Percentiles rank a stretch among this genome's conserved stretches.
Conservation (phyloP, 53 echinoderm and acorn worm genomes). For the Temnopleurus reevesii region DNA sequence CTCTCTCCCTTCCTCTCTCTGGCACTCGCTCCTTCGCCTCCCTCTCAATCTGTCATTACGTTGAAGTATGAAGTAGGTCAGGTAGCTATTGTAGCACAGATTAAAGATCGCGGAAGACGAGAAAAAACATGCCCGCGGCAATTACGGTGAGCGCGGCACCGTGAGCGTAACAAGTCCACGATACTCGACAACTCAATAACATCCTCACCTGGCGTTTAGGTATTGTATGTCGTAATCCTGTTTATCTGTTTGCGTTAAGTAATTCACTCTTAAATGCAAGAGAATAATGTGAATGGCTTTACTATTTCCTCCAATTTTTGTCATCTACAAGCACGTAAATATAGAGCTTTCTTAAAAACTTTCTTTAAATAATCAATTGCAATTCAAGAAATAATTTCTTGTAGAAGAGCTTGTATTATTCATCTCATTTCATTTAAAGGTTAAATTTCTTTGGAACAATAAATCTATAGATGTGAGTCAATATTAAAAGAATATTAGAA, state of each 20-base stretch:
- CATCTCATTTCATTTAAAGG: too few relatives aligned
- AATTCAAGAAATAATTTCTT: too few relatives aligned
- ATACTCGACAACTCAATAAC: slow-evolving; percentile 33
- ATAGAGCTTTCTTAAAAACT: too few relatives aligned
- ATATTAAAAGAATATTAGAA: too few relatives aligned
- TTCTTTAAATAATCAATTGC: too few relatives aligned
- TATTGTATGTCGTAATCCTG: slow-evolving; percentile 13
- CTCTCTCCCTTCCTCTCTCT: background rate
- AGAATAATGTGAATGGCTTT: background rate
- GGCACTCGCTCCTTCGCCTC: background rate
- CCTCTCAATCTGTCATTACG: slow-evolving; percentile 10
- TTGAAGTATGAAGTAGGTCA: slow-evolving; percentile 43
- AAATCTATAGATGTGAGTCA: too few relatives aligned
- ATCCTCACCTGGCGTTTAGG: slow-evolving; percentile 17
- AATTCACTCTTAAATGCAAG: background rate
- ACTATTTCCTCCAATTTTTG: too few relatives aligned
- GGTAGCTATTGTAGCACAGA: slow-evolving; percentile 57
- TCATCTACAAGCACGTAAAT: too few relatives aligned
- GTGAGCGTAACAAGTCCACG: slow-evolving; percentile 25
- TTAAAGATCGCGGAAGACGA: slow-evolving; percentile 42
- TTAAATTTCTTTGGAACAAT: too few relatives aligned
- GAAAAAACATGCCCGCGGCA: slow-evolving; percentile 45
- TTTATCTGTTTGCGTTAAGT: slow-evolving; percentile 36
- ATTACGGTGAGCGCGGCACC: slow-evolving; percentile 11
- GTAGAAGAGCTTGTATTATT: too few relatives aligned